Percentiles rank a stretch among this genome's conserved stretches.
Conservation (phyloP, 1,140 invertebrate species). For the Plodia interpunctella region DNA sequence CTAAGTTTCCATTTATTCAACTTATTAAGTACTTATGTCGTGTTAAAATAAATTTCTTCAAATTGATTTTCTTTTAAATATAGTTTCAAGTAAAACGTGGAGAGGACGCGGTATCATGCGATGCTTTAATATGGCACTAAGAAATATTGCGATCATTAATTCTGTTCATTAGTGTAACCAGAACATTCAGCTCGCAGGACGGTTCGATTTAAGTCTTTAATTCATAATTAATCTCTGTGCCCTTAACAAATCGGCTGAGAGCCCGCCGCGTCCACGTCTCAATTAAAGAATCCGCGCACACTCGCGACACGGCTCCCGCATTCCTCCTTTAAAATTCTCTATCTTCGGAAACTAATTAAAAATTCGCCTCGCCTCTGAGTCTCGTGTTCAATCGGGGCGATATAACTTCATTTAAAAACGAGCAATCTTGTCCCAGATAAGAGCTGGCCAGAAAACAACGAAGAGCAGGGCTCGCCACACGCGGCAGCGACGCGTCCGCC, state of each 20-base stretch:
- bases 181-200: constrained; percentile 25
- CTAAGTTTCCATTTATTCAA: constrained; percentile 38
- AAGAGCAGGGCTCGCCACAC: constrained; percentile 66
- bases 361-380: constrained; percentile 70
- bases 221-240: constrained; percentile 52
- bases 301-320: constrained; percentile 56
- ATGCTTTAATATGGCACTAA: constrained; percentile 35
- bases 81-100: neutral
- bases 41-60: neutral
- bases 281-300: constrained; percentile 68
- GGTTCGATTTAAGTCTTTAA: constrained; percentile 41
- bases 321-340: constrained; percentile 69
- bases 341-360: constrained; percentile 77
- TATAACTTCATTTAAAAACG: constrained; percentile 77
- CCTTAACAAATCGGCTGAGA: constrained; percentile 49
- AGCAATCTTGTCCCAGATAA: constrained; percentile 74
- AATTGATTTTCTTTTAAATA: constrained; percentile 1
- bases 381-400: constrained; percentile 69
- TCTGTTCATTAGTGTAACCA: constrained; percentile 40
- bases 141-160: constrained; percentile 45
- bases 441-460: constrained; percentile 72
- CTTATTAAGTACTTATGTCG: neutral
- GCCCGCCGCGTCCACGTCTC: constrained; percentile 46
- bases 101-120: constrained; percentile 29
- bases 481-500: constrained; percentile 49